Percentiles rank a stretch among this genome's conserved stretches.
Evolutionary conservation across 2,888 invertebrate genomes (phyloP).

Genomic region (Esperia sulphurella): DNA sequence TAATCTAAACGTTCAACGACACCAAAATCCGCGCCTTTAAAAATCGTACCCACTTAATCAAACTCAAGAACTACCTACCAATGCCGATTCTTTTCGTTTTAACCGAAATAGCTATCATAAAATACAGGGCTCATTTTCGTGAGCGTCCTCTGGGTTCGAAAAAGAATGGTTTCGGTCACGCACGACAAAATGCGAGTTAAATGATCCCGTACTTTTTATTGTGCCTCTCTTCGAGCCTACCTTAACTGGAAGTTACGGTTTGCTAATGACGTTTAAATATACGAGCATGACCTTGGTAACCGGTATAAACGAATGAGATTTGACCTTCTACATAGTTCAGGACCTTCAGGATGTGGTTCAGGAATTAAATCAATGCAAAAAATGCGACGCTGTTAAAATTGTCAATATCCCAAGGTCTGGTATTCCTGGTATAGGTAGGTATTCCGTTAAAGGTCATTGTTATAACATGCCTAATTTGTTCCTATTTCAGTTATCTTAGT

Average conservation of each 20-base stretch:
- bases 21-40: conserved; percentile 36
- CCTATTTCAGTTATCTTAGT: too few relatives aligned
- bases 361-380: conserved; percentile 22
- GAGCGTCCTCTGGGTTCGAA: conserved; percentile 52
- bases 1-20: conserved; percentile 19
- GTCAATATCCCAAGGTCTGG: too few relatives aligned
- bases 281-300: background rate
- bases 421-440: too few relatives aligned
- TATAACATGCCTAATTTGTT: too few relatives aligned
- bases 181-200: conserved; percentile 56
- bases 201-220: conserved; percentile 55
- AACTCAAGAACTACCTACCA: conserved; percentile 31
- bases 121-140: conserved; percentile 60
- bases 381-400: too few relatives aligned
- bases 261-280: conserved; percentile 46
- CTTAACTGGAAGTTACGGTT: conserved; percentile 45
- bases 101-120: conserved; percentile 53
- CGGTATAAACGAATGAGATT: background rate
- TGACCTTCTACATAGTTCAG: conserved; percentile 43
- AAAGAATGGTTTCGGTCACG: conserved; percentile 68
- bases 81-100: conserved; percentile 39
- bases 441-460: too few relatives aligned
- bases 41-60: conserved; percentile 50
- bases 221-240: conserved; percentile 62
- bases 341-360: too few relatives aligned